phyloP scores from a whole-genome alignment of 23 tunicate genomes.

The Diplosoma virens region DNA sequence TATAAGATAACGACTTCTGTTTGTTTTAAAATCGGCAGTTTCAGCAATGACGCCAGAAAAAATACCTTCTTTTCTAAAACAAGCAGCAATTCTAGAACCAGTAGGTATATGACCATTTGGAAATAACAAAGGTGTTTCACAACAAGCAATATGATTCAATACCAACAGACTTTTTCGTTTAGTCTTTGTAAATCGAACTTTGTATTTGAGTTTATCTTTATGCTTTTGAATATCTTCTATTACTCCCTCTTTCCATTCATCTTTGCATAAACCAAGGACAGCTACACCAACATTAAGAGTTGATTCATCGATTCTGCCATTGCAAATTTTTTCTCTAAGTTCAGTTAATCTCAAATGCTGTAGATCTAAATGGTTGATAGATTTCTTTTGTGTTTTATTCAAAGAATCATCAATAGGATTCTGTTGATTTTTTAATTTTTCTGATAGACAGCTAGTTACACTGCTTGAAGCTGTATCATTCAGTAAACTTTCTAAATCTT shows the following conservation, averaged over 20 bases:
- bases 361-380: no score
- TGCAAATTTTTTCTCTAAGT: neutral
- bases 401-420: no score
- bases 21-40: slow-evolving; percentile 40
- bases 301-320: slow-evolving; percentile 9
- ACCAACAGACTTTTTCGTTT: slow-evolving; percentile 37
- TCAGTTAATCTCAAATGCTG: neutral
- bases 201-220: slow-evolving; percentile 54
- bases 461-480: neutral
- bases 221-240: slow-evolving; percentile 45
- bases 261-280: slow-evolving; percentile 55
- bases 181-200: slow-evolving; percentile 41
- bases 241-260: slow-evolving; percentile 62
- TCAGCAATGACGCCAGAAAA: slow-evolving; percentile 83
- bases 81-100: slow-evolving; percentile 79
- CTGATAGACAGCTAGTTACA: no score
- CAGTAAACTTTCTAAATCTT: neutral
- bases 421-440: no score
- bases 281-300: slow-evolving; percentile 31
- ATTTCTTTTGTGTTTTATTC: no score
- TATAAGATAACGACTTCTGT: slow-evolving; percentile 53
- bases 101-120: slow-evolving; percentile 28
- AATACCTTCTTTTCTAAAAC: slow-evolving; percentile 62
- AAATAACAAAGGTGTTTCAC: slow-evolving; percentile 25
- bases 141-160: slow-evolving; percentile 58